These are phyloP conservation scores for Podabrus alpinus DNA, from an alignment of 2,888 invertebrate species.

Conservation along the genomic window DNA sequence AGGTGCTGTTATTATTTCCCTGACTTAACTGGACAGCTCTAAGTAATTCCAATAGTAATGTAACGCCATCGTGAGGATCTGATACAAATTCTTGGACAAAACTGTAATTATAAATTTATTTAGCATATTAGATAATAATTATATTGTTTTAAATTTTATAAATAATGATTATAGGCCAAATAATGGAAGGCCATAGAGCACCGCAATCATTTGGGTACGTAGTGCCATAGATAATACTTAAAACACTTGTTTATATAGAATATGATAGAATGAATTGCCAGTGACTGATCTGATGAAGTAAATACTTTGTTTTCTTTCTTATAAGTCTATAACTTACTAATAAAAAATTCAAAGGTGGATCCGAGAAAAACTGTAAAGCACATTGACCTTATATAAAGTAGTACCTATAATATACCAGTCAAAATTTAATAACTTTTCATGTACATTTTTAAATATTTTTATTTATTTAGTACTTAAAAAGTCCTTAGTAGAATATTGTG, in stretches of 20 bases:
- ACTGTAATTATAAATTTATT: conserved; percentile 59
- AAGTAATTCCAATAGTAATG: conserved; percentile 80
- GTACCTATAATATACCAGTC: background rate
- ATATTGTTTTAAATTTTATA: too few species aligned
- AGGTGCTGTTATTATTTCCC: conserved; percentile 58
- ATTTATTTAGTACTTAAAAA: background rate
- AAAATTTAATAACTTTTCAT: background rate
- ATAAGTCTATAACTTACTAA: background rate
- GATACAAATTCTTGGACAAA: conserved; percentile 92
- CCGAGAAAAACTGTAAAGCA: background rate
- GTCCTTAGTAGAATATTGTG: background rate
- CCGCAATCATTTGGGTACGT: too few species aligned
- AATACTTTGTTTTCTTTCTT: background rate
- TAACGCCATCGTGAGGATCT: conserved; percentile 86
- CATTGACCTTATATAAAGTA: background rate
- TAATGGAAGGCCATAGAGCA: too few species aligned
- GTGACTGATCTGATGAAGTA: background rate
- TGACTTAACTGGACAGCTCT: conserved; percentile 85
- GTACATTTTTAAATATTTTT: background rate
- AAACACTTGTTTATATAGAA: too few species aligned
- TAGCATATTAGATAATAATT: too few species aligned
- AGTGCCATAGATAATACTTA: too few species aligned
- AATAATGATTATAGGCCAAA: too few species aligned
- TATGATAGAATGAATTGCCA: too few species aligned
- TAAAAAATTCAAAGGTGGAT: too few species aligned